Evolutionary conservation across 2,797 vertebrate genomes (phyloP).

Genomic region (Macropodus opercularis): DNA sequence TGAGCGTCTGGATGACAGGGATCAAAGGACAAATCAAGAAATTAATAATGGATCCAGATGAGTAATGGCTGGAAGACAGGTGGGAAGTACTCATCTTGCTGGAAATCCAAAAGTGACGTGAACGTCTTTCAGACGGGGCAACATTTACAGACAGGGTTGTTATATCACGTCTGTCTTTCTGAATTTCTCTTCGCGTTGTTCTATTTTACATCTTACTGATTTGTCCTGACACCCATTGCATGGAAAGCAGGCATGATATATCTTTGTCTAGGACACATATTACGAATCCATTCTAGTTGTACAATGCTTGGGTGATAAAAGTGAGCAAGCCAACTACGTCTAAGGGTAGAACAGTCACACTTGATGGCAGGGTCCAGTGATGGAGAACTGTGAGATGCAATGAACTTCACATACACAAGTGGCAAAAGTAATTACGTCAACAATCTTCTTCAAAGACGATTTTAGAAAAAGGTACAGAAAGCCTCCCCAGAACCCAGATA

Average conservation of each 20-base stretch:
- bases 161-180: neutral
- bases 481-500: too few relatives aligned
- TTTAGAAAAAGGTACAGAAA: too few relatives aligned
- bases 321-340: too few relatives aligned
- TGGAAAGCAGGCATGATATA: fast-evolving
- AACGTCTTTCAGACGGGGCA: conserved; percentile 5
- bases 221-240: neutral
- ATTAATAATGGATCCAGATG: conserved; percentile 22
- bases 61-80: conserved; percentile 7
- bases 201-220: neutral
- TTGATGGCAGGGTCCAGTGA: neutral
- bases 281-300: too few relatives aligned
- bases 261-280: neutral
- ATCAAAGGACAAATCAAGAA: conserved; percentile 35
- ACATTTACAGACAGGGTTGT: conserved; percentile 1
- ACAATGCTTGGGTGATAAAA: neutral
- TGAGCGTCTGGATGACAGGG: conserved; percentile 39
- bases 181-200: neutral
- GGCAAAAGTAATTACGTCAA: too few relatives aligned
- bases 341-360: neutral
- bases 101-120: conserved; percentile 17
- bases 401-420: neutral
- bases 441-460: too few relatives aligned
- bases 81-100: conserved; percentile 3
- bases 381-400: conserved; percentile 7